These are phyloP conservation scores for Lochmaea crataegi DNA, from an alignment of 2,888 invertebrate species.

Conservation along the genomic window DNA sequence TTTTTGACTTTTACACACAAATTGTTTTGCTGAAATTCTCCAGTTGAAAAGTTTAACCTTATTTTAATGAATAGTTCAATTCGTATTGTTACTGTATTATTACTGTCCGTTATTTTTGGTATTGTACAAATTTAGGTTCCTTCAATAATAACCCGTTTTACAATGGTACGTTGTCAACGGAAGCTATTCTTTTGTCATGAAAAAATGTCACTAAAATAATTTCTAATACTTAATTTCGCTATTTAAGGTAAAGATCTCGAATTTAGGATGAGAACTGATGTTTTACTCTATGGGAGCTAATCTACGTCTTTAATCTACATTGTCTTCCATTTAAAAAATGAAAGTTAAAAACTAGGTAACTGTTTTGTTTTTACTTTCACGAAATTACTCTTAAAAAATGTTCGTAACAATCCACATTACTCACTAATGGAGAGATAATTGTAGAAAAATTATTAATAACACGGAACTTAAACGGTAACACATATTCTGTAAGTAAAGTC, in stretches of 20 bases:
- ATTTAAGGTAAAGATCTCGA: neutral
- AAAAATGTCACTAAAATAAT: neutral
- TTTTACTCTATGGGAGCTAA: neutral
- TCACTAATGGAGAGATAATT: neutral
- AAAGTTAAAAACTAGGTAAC: constrained; percentile 9
- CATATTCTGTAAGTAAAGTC: neutral
- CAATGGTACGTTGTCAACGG: neutral
- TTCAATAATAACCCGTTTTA: neutral
- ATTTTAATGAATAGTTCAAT: no score
- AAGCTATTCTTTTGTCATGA: neutral
- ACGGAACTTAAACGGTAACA: neutral
- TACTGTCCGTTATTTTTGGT: neutral
- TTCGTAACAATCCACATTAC: neutral
- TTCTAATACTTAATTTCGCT: neutral
- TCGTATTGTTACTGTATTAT: no score
- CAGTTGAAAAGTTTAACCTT: no score
- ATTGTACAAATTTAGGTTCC: neutral
- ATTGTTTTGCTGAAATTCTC: no score
- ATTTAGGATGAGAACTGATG: neutral
- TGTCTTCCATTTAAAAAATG: constrained; percentile 5
- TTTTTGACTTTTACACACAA: no score
- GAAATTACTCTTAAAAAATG: neutral
- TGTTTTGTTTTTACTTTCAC: constrained; percentile 10
- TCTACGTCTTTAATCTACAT: constrained; percentile 10
- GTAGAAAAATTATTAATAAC: neutral